Conservation (phyloP, 2,797 vertebrate genomes). For the Pipistrellus pygmaeus region DNA sequence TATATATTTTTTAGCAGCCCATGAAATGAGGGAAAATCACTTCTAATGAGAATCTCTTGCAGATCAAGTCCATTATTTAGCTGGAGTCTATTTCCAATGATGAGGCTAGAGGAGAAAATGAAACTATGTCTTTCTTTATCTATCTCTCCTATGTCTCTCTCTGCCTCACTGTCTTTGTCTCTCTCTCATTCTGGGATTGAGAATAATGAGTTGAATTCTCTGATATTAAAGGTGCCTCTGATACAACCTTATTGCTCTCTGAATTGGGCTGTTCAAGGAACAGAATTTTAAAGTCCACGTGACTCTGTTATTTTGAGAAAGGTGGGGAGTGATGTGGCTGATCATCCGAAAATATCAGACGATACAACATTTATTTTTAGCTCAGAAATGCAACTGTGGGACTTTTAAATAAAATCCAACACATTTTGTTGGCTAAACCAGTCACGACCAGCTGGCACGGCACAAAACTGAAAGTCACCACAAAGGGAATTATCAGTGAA, state of each 20-base stretch:
- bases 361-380: constrained; percentile 71
- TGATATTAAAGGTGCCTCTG: not conserved
- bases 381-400: constrained; percentile 17
- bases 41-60: not conserved
- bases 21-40: not conserved
- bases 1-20: not conserved
- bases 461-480: constrained; percentile 59
- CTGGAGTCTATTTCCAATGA: not conserved
- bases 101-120: not conserved
- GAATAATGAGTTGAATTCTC: not conserved
- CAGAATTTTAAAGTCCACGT: constrained; percentile 29
- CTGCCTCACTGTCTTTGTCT: not conserved
- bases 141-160: not conserved
- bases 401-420: constrained; percentile 54
- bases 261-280: not conserved
- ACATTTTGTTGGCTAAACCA: constrained; percentile 35
- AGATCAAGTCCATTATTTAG: not conserved
- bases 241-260: not conserved
- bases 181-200: not conserved
- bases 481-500: not conserved
- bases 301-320: constrained; percentile 60
- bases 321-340: not conserved
- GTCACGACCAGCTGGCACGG: constrained; percentile 66
- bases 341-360: constrained; percentile 59
- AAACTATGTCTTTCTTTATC: not conserved